Evolutionary conservation across 2,797 vertebrate genomes (phyloP).

Genomic region (Muscicapa striata): DNA sequence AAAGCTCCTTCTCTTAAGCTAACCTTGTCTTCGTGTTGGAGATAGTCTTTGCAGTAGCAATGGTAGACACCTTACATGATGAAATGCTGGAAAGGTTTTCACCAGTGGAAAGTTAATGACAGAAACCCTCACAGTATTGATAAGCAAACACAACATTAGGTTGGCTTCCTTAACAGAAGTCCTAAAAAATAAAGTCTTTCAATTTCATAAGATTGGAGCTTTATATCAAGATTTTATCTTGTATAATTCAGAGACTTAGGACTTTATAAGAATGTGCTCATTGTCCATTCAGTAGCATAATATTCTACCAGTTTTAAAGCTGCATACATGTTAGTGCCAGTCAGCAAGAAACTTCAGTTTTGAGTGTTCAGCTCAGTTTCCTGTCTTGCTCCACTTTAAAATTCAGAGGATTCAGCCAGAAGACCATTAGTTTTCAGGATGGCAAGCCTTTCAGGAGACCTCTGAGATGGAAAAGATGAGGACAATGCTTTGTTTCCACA

Average conservation of each 20-base stretch:
- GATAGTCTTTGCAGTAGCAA: background rate
- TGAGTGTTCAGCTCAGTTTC: background rate
- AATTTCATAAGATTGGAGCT: background rate
- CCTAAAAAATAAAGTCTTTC: background rate
- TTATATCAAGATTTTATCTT: background rate
- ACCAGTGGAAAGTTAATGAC: background rate
- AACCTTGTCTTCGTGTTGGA: background rate
- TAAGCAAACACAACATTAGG: background rate
- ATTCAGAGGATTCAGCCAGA: background rate
- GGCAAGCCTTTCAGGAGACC: background rate
- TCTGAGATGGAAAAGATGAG: background rate
- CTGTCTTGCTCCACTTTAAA: background rate
- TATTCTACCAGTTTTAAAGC: background rate
- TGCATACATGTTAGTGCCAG: background rate
- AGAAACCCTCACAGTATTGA: background rate
- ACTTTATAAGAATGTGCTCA: background rate
- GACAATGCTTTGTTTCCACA: background rate
- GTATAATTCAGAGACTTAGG: background rate
- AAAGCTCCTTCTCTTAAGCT: background rate
- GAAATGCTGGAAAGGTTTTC: background rate
- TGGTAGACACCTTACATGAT: background rate
- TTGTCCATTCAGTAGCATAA: background rate
- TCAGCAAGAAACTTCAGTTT: background rate
- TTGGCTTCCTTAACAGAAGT: background rate
- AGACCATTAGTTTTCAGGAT: background rate